phyloP scores from a whole-genome alignment of 2,113 vertebrate genomes.

The Poeciliopsis occidentalis region DNA sequence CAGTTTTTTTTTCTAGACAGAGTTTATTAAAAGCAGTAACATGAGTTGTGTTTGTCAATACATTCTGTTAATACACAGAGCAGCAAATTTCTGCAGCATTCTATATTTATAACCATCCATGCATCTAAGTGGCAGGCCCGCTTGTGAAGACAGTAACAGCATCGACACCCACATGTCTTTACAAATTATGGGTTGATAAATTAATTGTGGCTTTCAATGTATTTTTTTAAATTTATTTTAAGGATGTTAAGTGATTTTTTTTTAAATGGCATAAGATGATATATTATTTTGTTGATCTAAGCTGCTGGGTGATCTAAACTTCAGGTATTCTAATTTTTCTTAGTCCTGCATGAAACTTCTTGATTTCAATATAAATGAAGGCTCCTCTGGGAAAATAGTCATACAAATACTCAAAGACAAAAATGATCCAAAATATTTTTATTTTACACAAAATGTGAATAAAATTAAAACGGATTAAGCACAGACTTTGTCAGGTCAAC shows the following conservation, averaged over 20 bases:
- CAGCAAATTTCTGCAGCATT: neutral
- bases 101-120: neutral
- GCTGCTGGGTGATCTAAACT: too few species aligned
- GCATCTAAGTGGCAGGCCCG: neutral
- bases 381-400: neutral
- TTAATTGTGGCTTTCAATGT: neutral
- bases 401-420: neutral
- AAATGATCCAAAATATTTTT: neutral
- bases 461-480: too few species aligned
- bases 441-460: too few species aligned
- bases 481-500: too few species aligned
- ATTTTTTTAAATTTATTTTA: neutral
- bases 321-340: too few species aligned
- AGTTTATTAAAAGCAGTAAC: constrained; percentile 53
- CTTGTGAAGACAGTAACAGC: neutral
- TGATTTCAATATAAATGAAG: neutral
- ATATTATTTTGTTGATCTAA: neutral
- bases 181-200: neutral
- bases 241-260: too few species aligned
- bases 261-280: too few species aligned
- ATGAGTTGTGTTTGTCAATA: constrained; percentile 46
- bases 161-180: neutral
- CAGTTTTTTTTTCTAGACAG: constrained; percentile 23
- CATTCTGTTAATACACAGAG: constrained; percentile 3
- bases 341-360: too few species aligned